phyloP scores from a whole-genome alignment of 1,140 invertebrate species.

The Berghia stephanieae region DNA sequence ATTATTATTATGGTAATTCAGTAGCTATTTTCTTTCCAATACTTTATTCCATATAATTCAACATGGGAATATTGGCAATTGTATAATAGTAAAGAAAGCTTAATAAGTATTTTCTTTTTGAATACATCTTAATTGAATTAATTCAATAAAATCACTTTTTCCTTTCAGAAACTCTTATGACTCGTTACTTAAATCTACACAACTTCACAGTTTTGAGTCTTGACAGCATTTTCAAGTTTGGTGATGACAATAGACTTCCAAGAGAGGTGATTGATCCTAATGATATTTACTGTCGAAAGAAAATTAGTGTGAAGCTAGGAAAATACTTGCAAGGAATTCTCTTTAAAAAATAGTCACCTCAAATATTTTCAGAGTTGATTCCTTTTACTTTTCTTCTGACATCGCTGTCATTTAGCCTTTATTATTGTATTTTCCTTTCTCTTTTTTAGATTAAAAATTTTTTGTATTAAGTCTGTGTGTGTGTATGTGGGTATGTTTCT shows the following conservation, averaged over 20 bases:
- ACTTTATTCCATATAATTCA: neutral
- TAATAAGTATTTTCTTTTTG: neutral
- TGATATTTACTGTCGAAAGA: neutral
- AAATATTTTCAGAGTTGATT: too few relatives aligned
- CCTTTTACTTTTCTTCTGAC: too few relatives aligned
- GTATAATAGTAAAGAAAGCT: too few relatives aligned
- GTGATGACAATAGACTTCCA: constrained; percentile 63
- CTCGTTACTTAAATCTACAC: constrained; percentile 61
- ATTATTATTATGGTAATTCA: neutral
- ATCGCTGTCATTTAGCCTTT: neutral
- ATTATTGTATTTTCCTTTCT: neutral
- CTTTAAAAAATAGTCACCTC: too few relatives aligned
- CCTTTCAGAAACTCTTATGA: constrained; percentile 62
- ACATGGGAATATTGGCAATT: too few relatives aligned
- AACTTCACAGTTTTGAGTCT: constrained; percentile 66
- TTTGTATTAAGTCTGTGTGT: too few relatives aligned
- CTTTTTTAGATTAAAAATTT: too few relatives aligned
- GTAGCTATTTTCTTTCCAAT: neutral
- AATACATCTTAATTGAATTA: too few relatives aligned
- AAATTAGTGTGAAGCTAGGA: too few relatives aligned
- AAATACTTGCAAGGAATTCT: too few relatives aligned
- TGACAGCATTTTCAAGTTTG: constrained; percentile 67
- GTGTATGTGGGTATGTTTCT: too few relatives aligned
- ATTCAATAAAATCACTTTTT: neutral
- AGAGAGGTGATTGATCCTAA: constrained; percentile 56